Conservation (phyloP, 2,888 invertebrate species). For the Tetheella fluctuosa region DNA sequence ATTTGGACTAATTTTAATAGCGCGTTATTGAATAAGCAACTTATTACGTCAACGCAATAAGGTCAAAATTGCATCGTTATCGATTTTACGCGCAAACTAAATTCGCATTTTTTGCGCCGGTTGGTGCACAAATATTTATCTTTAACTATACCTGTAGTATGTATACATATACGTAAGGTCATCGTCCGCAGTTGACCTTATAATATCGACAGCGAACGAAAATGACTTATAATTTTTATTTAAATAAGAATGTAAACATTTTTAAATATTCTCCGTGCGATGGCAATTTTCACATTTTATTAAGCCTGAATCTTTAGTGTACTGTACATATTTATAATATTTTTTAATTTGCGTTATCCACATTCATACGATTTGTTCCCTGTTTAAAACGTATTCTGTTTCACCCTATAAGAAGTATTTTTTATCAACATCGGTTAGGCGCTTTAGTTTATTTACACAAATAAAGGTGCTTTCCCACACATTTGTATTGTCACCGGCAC, state of each 20-base stretch:
- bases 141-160: neutral
- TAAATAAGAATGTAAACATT: neutral
- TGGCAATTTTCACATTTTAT: neutral
- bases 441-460: too few relatives aligned
- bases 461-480: too few relatives aligned
- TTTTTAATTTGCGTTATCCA: neutral
- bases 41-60: neutral
- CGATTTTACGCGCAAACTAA: neutral
- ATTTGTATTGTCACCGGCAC: too few relatives aligned
- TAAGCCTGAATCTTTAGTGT: neutral
- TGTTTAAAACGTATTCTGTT: too few relatives aligned
- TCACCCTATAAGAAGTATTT: too few relatives aligned
- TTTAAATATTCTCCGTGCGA: neutral
- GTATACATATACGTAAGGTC: slow-evolving; percentile 20
- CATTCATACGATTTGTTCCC: too few relatives aligned
- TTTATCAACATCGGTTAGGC: too few relatives aligned
- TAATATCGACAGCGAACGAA: neutral
- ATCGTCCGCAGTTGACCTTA: slow-evolving; percentile 27
- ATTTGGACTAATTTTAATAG: neutral
- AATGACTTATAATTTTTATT: neutral
- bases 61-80: neutral
- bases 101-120: neutral
- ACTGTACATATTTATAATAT: neutral
- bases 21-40: neutral
- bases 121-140: neutral